Base-by-base conservation (phyloP, 2,888 invertebrate genomes). In the Oithona nana region DNA sequence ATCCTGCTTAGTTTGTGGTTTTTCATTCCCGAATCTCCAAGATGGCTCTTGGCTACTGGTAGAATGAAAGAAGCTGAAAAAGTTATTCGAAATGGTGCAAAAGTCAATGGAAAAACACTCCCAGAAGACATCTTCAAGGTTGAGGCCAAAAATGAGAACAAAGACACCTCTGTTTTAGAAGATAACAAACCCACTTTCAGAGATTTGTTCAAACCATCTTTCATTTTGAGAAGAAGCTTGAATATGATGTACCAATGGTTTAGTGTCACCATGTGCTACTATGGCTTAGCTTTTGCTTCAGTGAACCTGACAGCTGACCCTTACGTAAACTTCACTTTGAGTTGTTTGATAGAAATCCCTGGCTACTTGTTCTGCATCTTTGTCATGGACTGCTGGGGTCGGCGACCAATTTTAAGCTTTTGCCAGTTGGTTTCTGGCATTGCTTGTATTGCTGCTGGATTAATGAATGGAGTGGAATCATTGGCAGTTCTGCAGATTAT, bases 331-430 rank as follows among this genome's bases (percentile, higher is more conserved):
- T 64, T 64, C 51, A 11, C 64, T 29, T 50, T 28, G 61, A 54
- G 49, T 67, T 69, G 68, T 39, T 64, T 68, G 6, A 67, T 69
- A 54, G 69, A 69, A 51, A 63, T 78, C 28, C 79, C 79, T 16
- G 81, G 83, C 16, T 82, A 82, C 1, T 68, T 82, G 26, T 69
- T 82, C 64, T 81, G 80, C 13, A 80, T 81, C 70, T 81, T 79
- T 73, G 76, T 80, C 11, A 81, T 80, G 75, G 81, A 80, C 69
- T 74, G 75, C 51, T 73, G 83, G 63, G 86, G 86, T 0, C 77
- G 87, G 28, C 82, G 79, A 69, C 74, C 79, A 16, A 81, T 84
- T 0, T 72, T 86, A 52, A 79, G 84, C 58, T 28, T 62, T 24
- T 55, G 22, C 31, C 55, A 61, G 28, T 22, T 61, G 16, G 22